Evolutionary conservation across 2,113 vertebrate genomes (phyloP), one percentile per base, ranked within the genome.

Genomic region (Desmodus rotundus): DNA sequence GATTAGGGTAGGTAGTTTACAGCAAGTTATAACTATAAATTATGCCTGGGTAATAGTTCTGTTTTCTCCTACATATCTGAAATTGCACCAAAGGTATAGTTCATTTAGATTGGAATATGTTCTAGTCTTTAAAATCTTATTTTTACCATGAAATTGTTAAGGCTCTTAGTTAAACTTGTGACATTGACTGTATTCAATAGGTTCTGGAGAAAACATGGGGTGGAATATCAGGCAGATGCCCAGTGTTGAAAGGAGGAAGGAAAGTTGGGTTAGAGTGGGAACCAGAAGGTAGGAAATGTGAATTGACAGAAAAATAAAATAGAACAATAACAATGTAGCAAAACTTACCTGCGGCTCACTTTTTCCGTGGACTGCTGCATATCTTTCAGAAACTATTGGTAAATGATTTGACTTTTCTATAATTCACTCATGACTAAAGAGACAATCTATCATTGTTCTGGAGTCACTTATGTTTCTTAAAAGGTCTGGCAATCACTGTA

Each of bases 291-390:
- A 70, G 14, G 8, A 77, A 36, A 61, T 11, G 26, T 50, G 4
- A 28, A 56, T 4, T 10, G 20, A 43, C 7, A 52, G 15, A 6
- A 68, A 56, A 50, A 58, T 3, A 63, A 12, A 63, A 0, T 2
- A 78, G 22, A 63, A 0, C 16, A 65, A 89, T 8, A 12, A 80
- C 1, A 4, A 73, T 24, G 14, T 31, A 52, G 43, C 9, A 45
- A 31, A 56, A 38, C 11, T 58, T 58, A 15, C 2, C 10, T 68
- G 5, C 4, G 19, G 36, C 31, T 52, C 24, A 52, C 3, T n/a
- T 73, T 13, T 45, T 28, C 5, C 13, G 5, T 67, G 19, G 26
- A 11, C 5, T n/a, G 1, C 2, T 6, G 14, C 6, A 36, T 4
- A 10, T 78, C 9, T 38, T 52, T 20, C 5, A 38, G 31, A 93